Base-by-base conservation (phyloP, 2,888 invertebrate species). In the Tetragonula carbonaria region DNA sequence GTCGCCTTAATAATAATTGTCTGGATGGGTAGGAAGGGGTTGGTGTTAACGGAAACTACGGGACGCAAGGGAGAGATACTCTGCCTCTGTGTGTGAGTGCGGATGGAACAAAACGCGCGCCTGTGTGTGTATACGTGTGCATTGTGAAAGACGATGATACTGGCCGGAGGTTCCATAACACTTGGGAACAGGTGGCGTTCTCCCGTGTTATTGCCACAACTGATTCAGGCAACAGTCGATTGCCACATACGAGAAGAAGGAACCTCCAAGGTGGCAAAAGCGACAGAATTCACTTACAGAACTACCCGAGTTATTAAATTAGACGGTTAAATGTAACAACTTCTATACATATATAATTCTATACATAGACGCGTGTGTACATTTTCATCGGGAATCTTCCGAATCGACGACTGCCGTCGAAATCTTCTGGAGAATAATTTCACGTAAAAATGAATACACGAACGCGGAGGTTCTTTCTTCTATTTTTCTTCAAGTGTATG, bases 141-240 rank as follows among this genome's bases (percentile, higher is more conserved):
- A 77, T 80, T 73, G 88, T 67, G 86, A 74, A 77, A 71, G 70
- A 80, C 80, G 72, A 67, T 74, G 66, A 67, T 82, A 78, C 80
- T 73, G 81, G 74, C 68, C 80, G 84, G 75, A 90, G 91, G 90
- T 93, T 92, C 92, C 92, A 93, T 93, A 93, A 93, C 93, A 92
- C 91, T 93, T 92, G 91, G 91, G 88, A 92, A 88, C 93, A 93
- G 93, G 92, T 93, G 93, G 91, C 87, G 90, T 88, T 81, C 89
- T 87, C 80, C 90, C 91, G 88, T 92, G 92, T 93, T 93, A 93
- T 93, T 93, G 92, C 91, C 89, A 71, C 84, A 74, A 70, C 74
- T 82, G 80, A 80, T 85, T 82, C 85, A 82, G 85, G 82, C 86
- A 86, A 87, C 87, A 90, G 90, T 91, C 90, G 87, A 92, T 87